These are phyloP conservation scores for Tethea ocularis DNA, from an alignment of 2,888 invertebrate genomes.

Conservation along the genomic window DNA sequence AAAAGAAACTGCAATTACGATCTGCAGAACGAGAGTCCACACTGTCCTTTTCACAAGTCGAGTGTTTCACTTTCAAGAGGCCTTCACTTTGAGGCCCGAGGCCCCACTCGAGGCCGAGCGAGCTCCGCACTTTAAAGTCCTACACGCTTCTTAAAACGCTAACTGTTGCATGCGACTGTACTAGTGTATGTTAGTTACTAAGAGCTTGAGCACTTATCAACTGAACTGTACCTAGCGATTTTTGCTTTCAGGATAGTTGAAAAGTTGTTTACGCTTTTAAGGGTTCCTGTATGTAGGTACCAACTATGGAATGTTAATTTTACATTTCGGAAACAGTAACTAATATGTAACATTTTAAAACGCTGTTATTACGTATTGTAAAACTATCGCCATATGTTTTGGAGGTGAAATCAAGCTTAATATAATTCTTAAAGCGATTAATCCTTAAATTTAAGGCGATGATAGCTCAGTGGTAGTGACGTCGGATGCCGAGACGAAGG, in stretches of 20 bases:
- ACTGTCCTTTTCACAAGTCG: conserved; percentile 41
- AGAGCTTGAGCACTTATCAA: not conserved
- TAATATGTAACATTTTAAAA: too few species aligned
- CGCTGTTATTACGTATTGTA: too few species aligned
- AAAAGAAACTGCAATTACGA: conserved; percentile 6
- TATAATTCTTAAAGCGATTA: too few species aligned
- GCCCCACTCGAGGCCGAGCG: conserved; percentile 35
- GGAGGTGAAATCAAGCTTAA: too few species aligned
- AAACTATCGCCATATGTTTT: too few species aligned
- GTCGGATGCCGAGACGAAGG: too few species aligned
- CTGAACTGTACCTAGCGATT: not conserved
- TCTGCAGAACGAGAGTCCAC: conserved; percentile 39
- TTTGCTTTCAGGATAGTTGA: not conserved
- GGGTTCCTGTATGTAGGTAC: not conserved
- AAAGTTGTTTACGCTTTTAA: not conserved
- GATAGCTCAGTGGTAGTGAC: too few species aligned
- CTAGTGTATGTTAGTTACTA: conserved; percentile 23
- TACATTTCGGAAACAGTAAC: too few species aligned
- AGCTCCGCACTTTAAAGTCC: conserved; percentile 32
- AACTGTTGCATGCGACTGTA: conserved; percentile 42
- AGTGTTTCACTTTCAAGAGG: conserved; percentile 25
- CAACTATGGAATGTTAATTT: not conserved
- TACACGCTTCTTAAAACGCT: conserved; percentile 31
- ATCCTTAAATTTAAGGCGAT: too few species aligned
- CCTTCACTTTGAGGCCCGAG: conserved; percentile 22